Percentiles rank a stretch among this genome's conserved stretches.
phyloP scores from a whole-genome alignment of 1,140 invertebrate species.

The Drosophila mauritiana region DNA sequence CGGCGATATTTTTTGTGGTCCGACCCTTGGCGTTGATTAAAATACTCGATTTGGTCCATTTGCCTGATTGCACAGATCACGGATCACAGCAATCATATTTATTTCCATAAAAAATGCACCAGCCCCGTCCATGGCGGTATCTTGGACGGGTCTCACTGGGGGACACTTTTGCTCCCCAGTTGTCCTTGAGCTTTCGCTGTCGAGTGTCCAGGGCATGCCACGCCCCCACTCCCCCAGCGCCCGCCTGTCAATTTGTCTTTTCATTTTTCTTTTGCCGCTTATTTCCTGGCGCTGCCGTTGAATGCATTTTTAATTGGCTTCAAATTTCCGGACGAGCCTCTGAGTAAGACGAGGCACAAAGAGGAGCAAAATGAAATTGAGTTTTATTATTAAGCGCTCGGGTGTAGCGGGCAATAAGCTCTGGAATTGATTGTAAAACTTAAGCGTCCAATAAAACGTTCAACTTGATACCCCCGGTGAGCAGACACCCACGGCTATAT shows the following conservation, averaged over 20 bases:
- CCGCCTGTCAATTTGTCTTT: slow-evolving; percentile 69
- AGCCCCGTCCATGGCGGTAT: slow-evolving; percentile 14
- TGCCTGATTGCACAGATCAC: slow-evolving; percentile 57
- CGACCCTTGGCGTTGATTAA: slow-evolving; percentile 34
- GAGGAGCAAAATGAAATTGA: slow-evolving; percentile 42
- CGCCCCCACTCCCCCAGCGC: slow-evolving; percentile 17
- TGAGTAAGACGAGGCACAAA: slow-evolving; percentile 39
- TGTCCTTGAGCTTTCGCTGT: slow-evolving; percentile 16
- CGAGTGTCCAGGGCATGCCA: slow-evolving; percentile 7
- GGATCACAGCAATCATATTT: slow-evolving; percentile 59
- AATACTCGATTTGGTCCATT: slow-evolving; percentile 51
- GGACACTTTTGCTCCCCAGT: neutral
- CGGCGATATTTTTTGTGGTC: slow-evolving; percentile 19
- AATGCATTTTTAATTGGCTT: slow-evolving; percentile 80
- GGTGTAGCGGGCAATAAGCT: slow-evolving; percentile 24
- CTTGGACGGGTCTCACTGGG: neutral
- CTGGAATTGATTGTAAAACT: slow-evolving; percentile 27
- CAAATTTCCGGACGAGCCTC: slow-evolving; percentile 62
- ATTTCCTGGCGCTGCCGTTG: slow-evolving; percentile 65
- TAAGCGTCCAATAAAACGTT: slow-evolving; percentile 17
- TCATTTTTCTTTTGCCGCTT: slow-evolving; percentile 52
- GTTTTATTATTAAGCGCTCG: slow-evolving; percentile 56
- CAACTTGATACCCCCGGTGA: neutral
- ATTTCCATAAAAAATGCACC: slow-evolving; percentile 48
- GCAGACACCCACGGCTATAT: neutral